Base-by-base conservation (phyloP, 2,888 invertebrate species). In the Yponomeuta sedellus region DNA sequence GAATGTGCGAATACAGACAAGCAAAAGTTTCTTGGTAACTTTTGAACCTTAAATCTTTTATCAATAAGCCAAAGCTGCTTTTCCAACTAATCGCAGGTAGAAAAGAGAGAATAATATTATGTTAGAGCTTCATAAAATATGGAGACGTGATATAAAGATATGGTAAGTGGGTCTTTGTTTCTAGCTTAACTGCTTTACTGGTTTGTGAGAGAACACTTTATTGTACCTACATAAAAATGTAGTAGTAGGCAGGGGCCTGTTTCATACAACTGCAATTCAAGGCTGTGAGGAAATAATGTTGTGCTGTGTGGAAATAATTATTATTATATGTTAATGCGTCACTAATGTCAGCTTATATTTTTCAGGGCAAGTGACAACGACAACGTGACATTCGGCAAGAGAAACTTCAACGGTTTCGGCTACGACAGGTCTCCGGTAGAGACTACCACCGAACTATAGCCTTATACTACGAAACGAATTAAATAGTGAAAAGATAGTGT, bases 371-470 rank as follows among this genome's bases (percentile, higher is more conserved):
- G 92, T 64, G 93, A 93, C 67, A 97, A 97, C 78, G 97, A 97
- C 72, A 97, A 97, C 81, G 97, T 97, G 39, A 96, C 95, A 69
- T 97, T 97, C 83, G 97, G 96, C 73, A 96, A 96, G 79, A 94
- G 96, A 78, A 96, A 97, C 82, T 97, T 94, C 93, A 69, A 94
- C 92, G 87, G 92, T 92, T 86, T 92, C 88, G 70, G 95, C 92
- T 88, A 94, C 79, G 96, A 96, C 80, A 93, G 94, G 76, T 96
- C 96, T 20, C 96, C 96, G 65, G 96, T 96, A 16, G 96, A 97
- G 85, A 97, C 97, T 8, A 97, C 97, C 67, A 97, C 97, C 59
- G 97, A 97, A 92, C 92, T 96, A 87, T 97, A 82, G 77, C 39
- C 44, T 11, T 22, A 16, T 19, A 56, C 12, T 64, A 52, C 16